These are phyloP conservation scores for Tor tambroides DNA, from an alignment of 2,113 vertebrate genomes.

Conservation along the genomic window DNA sequence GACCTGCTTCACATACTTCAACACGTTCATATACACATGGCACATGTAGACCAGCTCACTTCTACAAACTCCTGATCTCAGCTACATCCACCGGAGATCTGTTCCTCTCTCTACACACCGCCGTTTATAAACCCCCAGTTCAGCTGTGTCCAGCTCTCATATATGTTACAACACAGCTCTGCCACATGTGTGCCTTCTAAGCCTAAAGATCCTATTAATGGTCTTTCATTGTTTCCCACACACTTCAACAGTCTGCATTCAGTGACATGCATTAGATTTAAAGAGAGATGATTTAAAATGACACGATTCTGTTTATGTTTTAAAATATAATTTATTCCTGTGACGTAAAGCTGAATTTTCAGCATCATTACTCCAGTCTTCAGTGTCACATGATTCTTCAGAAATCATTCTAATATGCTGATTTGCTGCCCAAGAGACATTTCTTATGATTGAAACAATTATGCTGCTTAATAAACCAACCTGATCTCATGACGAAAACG, in stretches of 20 bases:
- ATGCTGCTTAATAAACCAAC: too few species aligned
- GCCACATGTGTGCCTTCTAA: not conserved
- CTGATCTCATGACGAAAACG: too few species aligned
- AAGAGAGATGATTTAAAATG: not conserved
- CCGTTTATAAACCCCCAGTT: not conserved
- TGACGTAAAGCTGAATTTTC: not conserved
- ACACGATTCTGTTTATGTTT: too few species aligned
- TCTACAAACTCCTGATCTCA: not conserved
- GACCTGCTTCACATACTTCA: conserved; percentile 11
- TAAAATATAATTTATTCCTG: not conserved
- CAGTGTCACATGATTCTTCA: not conserved
- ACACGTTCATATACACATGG: conserved; percentile 25
- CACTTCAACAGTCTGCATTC: not conserved
- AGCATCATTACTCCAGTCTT: not conserved
- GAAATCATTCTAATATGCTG: not conserved
- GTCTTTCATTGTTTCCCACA: not conserved
- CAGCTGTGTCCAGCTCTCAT: conserved; percentile 9
- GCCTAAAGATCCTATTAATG: conserved; percentile 9
- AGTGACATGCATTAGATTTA: not conserved
- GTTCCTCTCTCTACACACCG: not conserved
- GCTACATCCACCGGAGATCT: not conserved
- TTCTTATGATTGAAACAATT: too few species aligned
- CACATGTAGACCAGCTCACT: conserved; percentile 12
- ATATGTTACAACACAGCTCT: not conserved
- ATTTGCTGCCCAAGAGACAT: not conserved